Evolutionary conservation across 2,113 vertebrate genomes (phyloP).

Genomic region (Formicarius rufipectus): DNA sequence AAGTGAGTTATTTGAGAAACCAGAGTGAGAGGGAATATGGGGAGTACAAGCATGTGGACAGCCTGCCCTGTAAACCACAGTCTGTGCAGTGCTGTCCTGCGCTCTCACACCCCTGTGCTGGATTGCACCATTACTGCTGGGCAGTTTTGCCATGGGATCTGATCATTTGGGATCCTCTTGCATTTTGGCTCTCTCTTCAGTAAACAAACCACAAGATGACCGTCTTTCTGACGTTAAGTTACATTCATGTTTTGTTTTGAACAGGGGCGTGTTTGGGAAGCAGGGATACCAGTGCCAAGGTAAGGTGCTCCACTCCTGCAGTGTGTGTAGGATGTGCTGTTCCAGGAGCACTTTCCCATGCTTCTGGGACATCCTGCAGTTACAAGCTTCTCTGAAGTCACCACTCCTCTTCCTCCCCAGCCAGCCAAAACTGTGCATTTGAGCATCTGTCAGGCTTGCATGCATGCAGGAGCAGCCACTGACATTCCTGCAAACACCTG

Average conservation of each 20-base stretch:
- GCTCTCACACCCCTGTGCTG: neutral
- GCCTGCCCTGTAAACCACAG: neutral
- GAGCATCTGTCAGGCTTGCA: neutral
- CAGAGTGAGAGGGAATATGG: neutral
- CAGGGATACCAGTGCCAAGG: conserved; percentile 99
- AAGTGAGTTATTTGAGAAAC: neutral
- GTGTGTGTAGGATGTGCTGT: neutral
- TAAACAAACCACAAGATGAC: neutral
- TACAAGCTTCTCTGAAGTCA: neutral
- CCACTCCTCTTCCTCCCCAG: neutral
- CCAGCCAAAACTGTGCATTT: neutral
- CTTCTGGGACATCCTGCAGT: neutral
- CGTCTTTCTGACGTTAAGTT: neutral
- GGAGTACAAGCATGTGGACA: neutral
- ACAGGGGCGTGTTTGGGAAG: conserved; percentile 96
- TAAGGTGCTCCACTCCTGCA: conserved; percentile 40
- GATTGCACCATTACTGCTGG: neutral
- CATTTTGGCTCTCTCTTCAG: neutral
- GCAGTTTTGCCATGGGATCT: neutral
- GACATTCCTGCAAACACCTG: neutral
- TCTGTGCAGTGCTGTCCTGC: neutral
- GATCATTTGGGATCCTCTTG: neutral
- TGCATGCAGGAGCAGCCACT: neutral
- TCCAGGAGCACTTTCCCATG: neutral
- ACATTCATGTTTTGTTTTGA: conserved; percentile 37